Conservation (phyloP, 2,113 vertebrate species). For the Lethenteron camtschaticum region DNA sequence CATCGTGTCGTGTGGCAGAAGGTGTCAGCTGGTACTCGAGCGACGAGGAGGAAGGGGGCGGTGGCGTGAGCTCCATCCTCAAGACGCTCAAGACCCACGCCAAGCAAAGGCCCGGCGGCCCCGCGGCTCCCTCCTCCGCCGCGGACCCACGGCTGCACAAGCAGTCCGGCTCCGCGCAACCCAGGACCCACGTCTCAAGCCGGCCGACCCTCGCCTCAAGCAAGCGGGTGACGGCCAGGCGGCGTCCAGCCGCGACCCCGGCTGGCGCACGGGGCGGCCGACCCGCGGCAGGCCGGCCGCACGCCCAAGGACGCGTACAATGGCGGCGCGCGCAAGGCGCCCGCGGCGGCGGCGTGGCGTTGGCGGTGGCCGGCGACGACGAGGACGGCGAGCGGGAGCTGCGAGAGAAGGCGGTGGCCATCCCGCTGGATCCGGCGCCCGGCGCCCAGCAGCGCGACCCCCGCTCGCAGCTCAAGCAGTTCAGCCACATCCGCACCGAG, state of each 20-base stretch:
- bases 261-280: slow-evolving; percentile 22
- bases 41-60: slow-evolving; percentile 59
- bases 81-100: slow-evolving; percentile 65
- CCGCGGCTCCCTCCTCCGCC: slow-evolving; percentile 16
- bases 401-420: slow-evolving; percentile 46
- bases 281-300: slow-evolving; percentile 27
- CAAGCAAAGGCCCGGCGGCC: slow-evolving; percentile 19
- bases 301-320: slow-evolving; percentile 9
- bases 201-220: slow-evolving; percentile 14
- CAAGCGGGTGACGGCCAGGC: neutral
- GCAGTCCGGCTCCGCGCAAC: slow-evolving; percentile 45
- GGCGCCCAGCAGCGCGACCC: slow-evolving; percentile 48
- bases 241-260: slow-evolving; percentile 8
- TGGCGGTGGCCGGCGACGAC: slow-evolving; percentile 24
- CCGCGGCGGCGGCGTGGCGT: slow-evolving; percentile 24
- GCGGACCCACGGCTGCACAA: slow-evolving; percentile 34
- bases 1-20: slow-evolving; percentile 29
- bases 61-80: slow-evolving; percentile 70
- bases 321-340: slow-evolving; percentile 14
- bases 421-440: slow-evolving; percentile 50
- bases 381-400: slow-evolving; percentile 53
- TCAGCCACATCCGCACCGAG: slow-evolving; percentile 84
- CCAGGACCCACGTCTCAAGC: slow-evolving; percentile 20
- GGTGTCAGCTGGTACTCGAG: slow-evolving; percentile 86
- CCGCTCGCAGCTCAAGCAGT: slow-evolving; percentile 52